Base-by-base conservation (phyloP, 2,113 vertebrate species). In the Corynorhinus townsendii region DNA sequence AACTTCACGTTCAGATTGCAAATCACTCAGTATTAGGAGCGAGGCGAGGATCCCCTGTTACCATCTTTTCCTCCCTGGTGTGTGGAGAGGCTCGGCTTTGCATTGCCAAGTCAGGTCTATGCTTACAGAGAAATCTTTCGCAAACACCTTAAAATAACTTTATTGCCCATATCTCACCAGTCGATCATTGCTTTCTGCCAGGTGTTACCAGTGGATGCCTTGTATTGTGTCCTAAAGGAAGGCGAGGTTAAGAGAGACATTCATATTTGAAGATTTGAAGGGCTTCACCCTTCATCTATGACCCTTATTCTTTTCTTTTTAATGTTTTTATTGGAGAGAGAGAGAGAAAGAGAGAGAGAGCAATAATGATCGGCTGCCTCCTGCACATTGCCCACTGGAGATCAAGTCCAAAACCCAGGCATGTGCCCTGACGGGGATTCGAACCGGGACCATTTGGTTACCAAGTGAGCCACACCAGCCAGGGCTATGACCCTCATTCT, bases 1-100 rank as follows among this genome's bases (percentile, higher is more conserved):
- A 90, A 82, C 95, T 97, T 97, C 47, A 47, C 88, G 68, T 66
- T 62, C 43, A 95, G 96, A 96, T 96, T 96, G 95, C 97, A 97
- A 97, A 98, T 97, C 94, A 96, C 64, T 96, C 89, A 35, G 72
- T 96, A 93, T 88, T 93, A 88, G 93, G 94, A 97, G 86, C 38
- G 2, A 93, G 88, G 96, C 95, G 64, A 83, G 33, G 96, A 96
- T 90, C 71, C 80, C 66, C 77, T 28, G 62, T 43, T 95, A 85
- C 91, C 93, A 54, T 85, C 89, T 52, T 94, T 54, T 92, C 71
- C 89, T 96, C 90, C 95, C 95, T 38, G 35, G 72, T 76, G 83
- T 94, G 96, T 85, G 88, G 84, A 90, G 64, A 72, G 82, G 15
- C 91, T 86, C 47, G 38, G 77, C 93, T 97, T 92, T 93, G 94